A percentile compares a stretch with the other conserved stretches of the same genome.
These are phyloP conservation scores for Epizoanthus ramosus DNA, from an alignment of 92 coral and sea anemone genomes.

Conservation along the genomic window DNA sequence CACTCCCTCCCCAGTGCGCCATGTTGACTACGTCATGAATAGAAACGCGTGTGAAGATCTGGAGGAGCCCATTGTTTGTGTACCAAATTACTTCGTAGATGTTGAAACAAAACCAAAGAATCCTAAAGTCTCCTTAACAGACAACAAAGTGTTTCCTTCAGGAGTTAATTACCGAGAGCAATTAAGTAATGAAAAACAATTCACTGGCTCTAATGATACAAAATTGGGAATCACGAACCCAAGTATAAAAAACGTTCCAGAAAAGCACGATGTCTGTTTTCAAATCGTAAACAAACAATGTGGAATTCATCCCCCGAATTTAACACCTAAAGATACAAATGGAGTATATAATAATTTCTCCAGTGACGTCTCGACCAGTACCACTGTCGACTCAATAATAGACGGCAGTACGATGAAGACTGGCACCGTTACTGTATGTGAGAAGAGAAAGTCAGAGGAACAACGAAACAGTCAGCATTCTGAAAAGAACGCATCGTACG, in stretches of 20 bases:
- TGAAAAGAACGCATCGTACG: neutral
- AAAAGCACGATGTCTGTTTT: neutral
- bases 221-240: neutral
- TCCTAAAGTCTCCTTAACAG: neutral
- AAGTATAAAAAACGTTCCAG: neutral
- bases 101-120: slow-evolving; percentile 9
- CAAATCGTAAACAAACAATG: neutral
- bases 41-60: neutral
- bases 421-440: too few species aligned
- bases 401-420: neutral
- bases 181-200: neutral
- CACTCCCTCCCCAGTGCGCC: neutral
- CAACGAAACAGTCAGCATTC: neutral
- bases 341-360: neutral
- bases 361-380: neutral
- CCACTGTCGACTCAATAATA: neutral
- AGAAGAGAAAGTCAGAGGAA: neutral
- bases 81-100: neutral
- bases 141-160: neutral
- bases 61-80: neutral
- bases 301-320: neutral
- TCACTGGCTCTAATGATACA: neutral
- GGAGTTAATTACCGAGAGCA: neutral
- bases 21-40: neutral
- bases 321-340: neutral